Evolutionary conservation across 2,113 vertebrate genomes (phyloP), one percentile per base, ranked within the genome.

Genomic region (Merops nubicus): DNA sequence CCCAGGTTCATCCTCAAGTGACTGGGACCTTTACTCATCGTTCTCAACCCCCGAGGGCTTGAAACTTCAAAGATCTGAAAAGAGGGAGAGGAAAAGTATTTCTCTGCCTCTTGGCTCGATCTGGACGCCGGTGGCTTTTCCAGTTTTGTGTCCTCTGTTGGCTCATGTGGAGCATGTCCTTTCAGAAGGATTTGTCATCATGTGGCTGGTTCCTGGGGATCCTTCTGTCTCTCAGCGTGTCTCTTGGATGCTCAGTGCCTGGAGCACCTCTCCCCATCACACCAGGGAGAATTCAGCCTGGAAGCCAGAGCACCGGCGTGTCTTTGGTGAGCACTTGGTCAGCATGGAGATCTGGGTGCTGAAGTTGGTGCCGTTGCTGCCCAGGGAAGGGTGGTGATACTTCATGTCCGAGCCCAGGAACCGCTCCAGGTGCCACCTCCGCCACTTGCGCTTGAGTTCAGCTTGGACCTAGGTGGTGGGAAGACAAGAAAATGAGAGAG

Each of bases 321-420:
- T 98, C 29, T 98, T 96, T 0, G 99, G 99, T 77, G 99, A 99
- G 97, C 98, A 98, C 73, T 99, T 99, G 81, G 99, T 99, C 94
- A 99, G 96, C 99, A 99, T 98, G 87, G 99, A 99, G 93, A 99
- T 99, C 97, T 99, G 99, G 12, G 99, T 99, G 98, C 98, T 99
- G 97, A 98, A 99, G 93, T 99, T 99, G 96, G 98, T 99, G 33
- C 99, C 99, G 0, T 98, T 99, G 98, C 99, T 99, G 94, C 98
- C 99, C 28, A 98, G 97, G 15, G 98, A 99, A 2, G 99, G 99
- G 81, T 99, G 98, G 79, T 99, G 99, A 91, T 99, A 99, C 94
- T 99, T 99, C 63, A 98, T 96, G 88, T 98, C 98, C 0, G 98
- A 97, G 34, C 98, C 98, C 91, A 99, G 97, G 89, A 99, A 98